A percentile compares a stretch with the other conserved stretches of the same genome.
Conservation (phyloP, 2,113 vertebrate genomes). For the Merops nubicus region DNA sequence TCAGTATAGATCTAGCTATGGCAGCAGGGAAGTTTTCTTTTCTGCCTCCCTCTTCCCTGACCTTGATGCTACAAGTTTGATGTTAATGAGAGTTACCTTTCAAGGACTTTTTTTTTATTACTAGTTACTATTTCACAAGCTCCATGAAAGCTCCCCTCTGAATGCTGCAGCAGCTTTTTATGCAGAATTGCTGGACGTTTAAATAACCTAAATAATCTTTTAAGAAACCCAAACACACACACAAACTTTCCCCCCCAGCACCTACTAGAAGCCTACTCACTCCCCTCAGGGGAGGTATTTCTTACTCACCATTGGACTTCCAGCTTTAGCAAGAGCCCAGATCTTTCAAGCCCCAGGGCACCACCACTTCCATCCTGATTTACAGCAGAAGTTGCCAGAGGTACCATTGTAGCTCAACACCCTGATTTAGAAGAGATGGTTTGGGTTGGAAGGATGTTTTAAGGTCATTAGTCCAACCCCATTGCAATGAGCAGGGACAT, state of each 20-base stretch:
- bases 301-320: not conserved
- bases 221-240: no score
- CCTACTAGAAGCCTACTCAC: not conserved
- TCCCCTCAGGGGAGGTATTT: not conserved
- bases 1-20: no score
- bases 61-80: not conserved
- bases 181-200: not conserved
- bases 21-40: fast-evolving
- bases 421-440: not conserved
- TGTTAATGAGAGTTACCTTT: not conserved
- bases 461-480: not conserved
- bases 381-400: not conserved
- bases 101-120: not conserved
- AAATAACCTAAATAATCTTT: not conserved
- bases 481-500: not conserved
- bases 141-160: not conserved
- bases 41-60: not conserved
- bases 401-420: fast-evolving
- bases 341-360: not conserved
- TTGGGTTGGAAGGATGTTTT: not conserved
- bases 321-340: not conserved
- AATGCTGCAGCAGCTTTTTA: not conserved
- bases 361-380: not conserved
- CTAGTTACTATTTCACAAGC: not conserved
- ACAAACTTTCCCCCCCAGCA: not conserved